phyloP scores from a whole-genome alignment of 2,888 invertebrate species.

The Lasioglossum malachurum region DNA sequence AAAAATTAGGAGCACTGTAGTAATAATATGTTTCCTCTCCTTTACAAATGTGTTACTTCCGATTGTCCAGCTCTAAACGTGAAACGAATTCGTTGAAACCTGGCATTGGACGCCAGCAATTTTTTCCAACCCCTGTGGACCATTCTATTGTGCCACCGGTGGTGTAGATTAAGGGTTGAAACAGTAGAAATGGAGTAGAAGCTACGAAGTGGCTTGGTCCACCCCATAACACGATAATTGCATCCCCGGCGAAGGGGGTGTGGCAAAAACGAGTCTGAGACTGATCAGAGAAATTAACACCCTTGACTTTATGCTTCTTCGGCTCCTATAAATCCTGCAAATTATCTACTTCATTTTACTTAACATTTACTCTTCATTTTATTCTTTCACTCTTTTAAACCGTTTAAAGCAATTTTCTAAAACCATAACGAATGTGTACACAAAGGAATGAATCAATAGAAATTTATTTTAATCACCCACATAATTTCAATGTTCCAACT shows the following conservation, averaged over 20 bases:
- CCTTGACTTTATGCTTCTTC: neutral
- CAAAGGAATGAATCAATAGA: neutral
- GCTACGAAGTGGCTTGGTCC: conserved; percentile 30
- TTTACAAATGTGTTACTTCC: neutral
- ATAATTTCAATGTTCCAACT: neutral
- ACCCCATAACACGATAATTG: conserved; percentile 49
- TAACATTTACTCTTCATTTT: neutral
- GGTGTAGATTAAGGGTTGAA: conserved; percentile 27
- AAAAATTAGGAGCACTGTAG: neutral
- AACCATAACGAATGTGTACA: neutral
- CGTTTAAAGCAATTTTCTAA: too few species aligned
- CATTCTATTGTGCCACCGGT: neutral
- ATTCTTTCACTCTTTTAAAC: neutral
- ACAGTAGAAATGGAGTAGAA: conserved; percentile 10
- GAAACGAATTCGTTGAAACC: neutral
- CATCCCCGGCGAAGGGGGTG: conserved; percentile 38
- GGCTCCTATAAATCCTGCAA: neutral
- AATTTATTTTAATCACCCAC: neutral
- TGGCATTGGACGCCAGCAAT: neutral
- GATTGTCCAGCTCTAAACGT: neutral
- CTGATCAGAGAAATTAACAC: conserved; percentile 70
- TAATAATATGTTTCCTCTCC: too few species aligned
- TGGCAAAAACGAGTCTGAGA: conserved; percentile 40
- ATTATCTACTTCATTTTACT: neutral
- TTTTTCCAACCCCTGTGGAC: neutral